A percentile compares a stretch with the other conserved stretches of the same genome.
Evolutionary conservation across 2,888 invertebrate genomes (phyloP).

Genomic region (Willowsia nigromaculata): DNA sequence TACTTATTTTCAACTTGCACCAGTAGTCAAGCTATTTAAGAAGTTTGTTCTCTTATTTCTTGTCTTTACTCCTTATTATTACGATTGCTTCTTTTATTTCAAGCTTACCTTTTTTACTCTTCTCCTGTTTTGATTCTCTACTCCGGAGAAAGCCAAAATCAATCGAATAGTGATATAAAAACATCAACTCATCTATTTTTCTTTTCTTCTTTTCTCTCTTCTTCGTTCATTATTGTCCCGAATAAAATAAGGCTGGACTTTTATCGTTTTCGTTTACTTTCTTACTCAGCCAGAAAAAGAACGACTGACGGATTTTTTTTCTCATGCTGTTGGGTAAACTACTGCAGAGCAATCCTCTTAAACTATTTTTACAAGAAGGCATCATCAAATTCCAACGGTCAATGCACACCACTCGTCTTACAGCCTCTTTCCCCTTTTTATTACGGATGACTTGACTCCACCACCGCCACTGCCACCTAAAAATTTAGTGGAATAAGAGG

Average conservation of each 20-base stretch:
- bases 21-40: conserved; percentile 14
- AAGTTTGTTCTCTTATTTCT: not conserved
- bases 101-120: not conserved
- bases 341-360: conserved; percentile 56
- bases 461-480: too few relatives aligned
- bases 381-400: conserved; percentile 70
- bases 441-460: conserved; percentile 43
- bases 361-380: conserved; percentile 65
- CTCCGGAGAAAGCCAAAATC: not conserved
- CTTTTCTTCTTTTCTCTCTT: not conserved
- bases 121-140: not conserved
- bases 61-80: not conserved
- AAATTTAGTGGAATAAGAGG: not conserved
- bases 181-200: not conserved
- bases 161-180: not conserved
- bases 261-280: conserved; percentile 51
- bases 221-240: not conserved
- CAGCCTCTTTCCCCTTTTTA: conserved; percentile 30
- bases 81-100: not conserved
- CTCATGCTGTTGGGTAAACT: not conserved
- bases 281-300: conserved; percentile 35
- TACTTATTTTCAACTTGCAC: not conserved
- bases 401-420: conserved; percentile 36
- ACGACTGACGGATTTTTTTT: not conserved
- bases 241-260: conserved; percentile 1